These are phyloP conservation scores for Tragulus kanchil DNA, from an alignment of 2,113 vertebrate genomes.

Conservation along the genomic window DNA sequence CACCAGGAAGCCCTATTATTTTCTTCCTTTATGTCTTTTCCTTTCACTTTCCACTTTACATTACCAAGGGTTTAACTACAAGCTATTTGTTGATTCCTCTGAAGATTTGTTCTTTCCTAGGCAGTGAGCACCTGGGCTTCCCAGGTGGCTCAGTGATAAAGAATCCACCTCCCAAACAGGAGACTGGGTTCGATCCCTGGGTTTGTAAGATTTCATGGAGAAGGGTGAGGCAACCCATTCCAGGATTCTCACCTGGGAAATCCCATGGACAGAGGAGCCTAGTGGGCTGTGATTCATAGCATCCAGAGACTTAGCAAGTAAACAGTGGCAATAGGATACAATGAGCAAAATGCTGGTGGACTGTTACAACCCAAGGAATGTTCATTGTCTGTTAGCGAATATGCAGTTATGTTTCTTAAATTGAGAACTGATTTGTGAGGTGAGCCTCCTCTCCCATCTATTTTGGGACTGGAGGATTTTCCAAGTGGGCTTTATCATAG, in stretches of 20 bases:
- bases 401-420: neutral
- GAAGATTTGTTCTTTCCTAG: neutral
- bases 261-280: neutral
- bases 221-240: neutral
- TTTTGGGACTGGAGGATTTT: neutral
- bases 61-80: neutral
- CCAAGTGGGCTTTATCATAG: neutral
- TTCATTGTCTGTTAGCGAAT: neutral
- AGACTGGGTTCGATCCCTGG: neutral
- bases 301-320: neutral
- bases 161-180: neutral
- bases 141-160: neutral
- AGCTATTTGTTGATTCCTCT: neutral
- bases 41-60: slow-evolving; percentile 23
- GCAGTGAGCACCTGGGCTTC: neutral
- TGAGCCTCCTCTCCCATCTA: neutral
- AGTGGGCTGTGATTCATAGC: neutral
- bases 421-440: neutral
- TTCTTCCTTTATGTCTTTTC: neutral
- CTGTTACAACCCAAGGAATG: neutral
- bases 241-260: neutral
- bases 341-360: neutral
- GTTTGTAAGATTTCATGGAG: neutral
- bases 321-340: neutral
- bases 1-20: no score